phyloP scores from a whole-genome alignment of 2,113 vertebrate genomes.

The Solea solea region DNA sequence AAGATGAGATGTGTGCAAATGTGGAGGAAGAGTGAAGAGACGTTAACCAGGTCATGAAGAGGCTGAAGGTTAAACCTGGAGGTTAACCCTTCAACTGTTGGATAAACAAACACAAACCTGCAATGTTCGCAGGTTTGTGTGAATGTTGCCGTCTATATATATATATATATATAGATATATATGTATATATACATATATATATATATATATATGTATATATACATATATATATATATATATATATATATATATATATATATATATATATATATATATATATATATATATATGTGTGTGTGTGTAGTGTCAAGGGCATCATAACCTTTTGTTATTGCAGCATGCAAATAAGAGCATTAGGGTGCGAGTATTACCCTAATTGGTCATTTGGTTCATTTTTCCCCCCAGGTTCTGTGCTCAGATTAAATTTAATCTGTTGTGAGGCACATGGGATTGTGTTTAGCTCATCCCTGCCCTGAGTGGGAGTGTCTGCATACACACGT shows the following conservation, averaged over 20 bases:
- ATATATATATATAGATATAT: no score
- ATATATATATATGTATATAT: no score
- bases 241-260: no score
- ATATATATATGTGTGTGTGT: background rate
- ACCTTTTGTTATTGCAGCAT: constrained; percentile 38
- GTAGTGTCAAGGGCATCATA: constrained; percentile 41
- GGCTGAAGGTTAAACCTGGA: constrained; percentile 39
- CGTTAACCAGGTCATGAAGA: constrained; percentile 12
- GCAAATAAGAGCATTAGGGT: constrained; percentile 36
- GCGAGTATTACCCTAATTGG: constrained; percentile 43
- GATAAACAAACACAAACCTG: constrained; percentile 51
- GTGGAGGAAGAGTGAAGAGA: background rate
- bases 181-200: no score
- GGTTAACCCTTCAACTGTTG: constrained; percentile 55
- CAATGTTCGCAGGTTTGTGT: background rate
- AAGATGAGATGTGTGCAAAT: background rate
- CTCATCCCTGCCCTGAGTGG: constrained; percentile 5
- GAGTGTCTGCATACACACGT: constrained; percentile 14
- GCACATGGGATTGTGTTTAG: background rate
- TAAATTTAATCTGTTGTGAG: constrained; percentile 31
- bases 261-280: no score
- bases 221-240: no score
- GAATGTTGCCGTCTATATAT: background rate
- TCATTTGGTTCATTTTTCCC: constrained; percentile 25
- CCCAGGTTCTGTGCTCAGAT: constrained; percentile 31